Conservation (phyloP, 2,888 invertebrate species). For the Zonitis immaculata region DNA sequence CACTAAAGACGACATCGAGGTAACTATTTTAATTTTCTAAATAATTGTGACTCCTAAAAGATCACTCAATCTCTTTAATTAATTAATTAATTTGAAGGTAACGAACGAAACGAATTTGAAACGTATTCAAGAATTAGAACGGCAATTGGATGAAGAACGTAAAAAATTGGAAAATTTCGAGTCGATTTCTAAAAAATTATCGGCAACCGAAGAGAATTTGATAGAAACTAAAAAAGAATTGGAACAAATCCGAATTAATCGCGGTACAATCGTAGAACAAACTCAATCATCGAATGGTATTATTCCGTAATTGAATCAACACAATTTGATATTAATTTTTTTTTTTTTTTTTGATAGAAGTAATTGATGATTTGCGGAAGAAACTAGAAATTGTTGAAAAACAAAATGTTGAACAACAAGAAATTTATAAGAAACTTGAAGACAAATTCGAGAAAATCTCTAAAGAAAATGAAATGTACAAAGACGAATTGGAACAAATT, state of each 20-base stretch:
- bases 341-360: conserved; percentile 32
- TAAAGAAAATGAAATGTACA: conserved; percentile 29
- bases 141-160: conserved; percentile 47
- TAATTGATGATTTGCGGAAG: conserved; percentile 32
- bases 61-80: too few relatives aligned
- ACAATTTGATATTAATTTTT: conserved; percentile 20
- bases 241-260: conserved; percentile 37
- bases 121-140: conserved; percentile 52
- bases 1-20: conserved; percentile 83
- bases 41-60: too few relatives aligned
- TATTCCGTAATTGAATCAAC: not conserved
- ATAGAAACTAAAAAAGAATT: conserved; percentile 56
- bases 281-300: not conserved
- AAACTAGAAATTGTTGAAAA: conserved; percentile 32
- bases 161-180: conserved; percentile 50
- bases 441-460: conserved; percentile 28
- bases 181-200: conserved; percentile 54
- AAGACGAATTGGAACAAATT: conserved; percentile 12
- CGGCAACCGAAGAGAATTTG: conserved; percentile 64
- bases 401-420: conserved; percentile 27
- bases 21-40: conserved; percentile 52
- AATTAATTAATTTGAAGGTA: conserved; percentile 40
- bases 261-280: not conserved
- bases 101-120: conserved; percentile 48
- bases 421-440: conserved; percentile 29